Base-by-base conservation (phyloP, 1,140 invertebrate species). In the Acyrthosiphon pisum region DNA sequence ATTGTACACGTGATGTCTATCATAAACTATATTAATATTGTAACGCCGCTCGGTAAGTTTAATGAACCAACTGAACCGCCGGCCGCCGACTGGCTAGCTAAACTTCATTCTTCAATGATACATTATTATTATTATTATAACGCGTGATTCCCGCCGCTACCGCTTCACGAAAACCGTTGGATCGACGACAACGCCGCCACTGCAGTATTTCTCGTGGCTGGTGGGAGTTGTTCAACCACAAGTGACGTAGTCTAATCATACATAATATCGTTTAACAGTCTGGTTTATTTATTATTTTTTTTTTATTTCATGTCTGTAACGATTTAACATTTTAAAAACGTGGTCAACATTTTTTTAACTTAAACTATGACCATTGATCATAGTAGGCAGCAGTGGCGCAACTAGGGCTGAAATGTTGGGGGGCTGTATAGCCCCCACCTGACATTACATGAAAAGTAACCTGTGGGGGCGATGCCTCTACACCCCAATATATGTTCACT, bases 161-260 rank as follows among this genome's bases (percentile, higher is more conserved):
- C 88, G 11, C 88, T 41, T 8, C 3, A 37, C 8, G 22, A 53
- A 89, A 56, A 53, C 88, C 88, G 88, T 89, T 89, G 88, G 87
- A 89, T 89, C 48, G 48, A 11, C 60, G n/a, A 76, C 60, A 14
- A 76, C 60, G 30, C 60, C 6, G 4, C 30, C 7, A 14, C 30
- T 6, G 8, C 18, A 44, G 44, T 41, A n/a, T 50, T 22, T 37
- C 50, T 48, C 3, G 35, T 35, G n/a, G n/a, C 46, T 56, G 88
- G 88, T 89, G 88, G 88, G 88, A 89, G 88, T 89, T 76, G 35
- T 89, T 41, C 35, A 9, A 89, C 48, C 35, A 56, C 50, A 26
- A 37, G 4, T 23, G 35, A 56, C 23, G 35, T 56, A 23, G 48
- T 56, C 14, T 87, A n/a, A n/a, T 46, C 44, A 30, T 46, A 87